Conservation (phyloP, 2,797 vertebrate species). For the Microcaecilia unicolor region DNA sequence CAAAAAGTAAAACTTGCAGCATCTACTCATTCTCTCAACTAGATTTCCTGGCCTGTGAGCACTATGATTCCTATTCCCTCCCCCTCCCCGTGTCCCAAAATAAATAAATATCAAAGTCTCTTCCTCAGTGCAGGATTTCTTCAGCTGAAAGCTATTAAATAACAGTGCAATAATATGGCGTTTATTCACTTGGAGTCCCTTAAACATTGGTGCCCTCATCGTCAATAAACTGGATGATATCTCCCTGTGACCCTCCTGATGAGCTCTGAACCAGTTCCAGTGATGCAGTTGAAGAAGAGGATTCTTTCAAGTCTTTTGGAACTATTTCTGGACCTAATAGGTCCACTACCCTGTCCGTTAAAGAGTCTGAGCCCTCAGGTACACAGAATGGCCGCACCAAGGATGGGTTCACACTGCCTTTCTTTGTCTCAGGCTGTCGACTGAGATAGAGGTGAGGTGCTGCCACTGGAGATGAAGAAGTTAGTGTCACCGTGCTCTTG, state of each 20-base stretch:
- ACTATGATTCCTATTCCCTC: too few species aligned
- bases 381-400: constrained; percentile 13
- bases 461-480: constrained; percentile 47
- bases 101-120: too few species aligned
- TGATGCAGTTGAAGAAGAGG: not conserved
- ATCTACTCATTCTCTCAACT: not conserved
- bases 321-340: constrained; percentile 1
- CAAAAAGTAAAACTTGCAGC: too few species aligned
- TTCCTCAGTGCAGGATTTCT: too few species aligned
- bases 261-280: constrained; percentile 63
- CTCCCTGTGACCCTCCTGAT: constrained; percentile 28
- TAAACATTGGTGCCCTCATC: constrained; percentile 62
- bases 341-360: constrained; percentile 6
- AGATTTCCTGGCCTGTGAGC: too few species aligned
- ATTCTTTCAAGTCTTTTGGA: constrained; percentile 4
- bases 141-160: too few species aligned
- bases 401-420: not conserved
- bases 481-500: constrained; percentile 49
- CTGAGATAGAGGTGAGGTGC: constrained; percentile 48
- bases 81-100: too few species aligned
- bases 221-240: constrained; percentile 68
- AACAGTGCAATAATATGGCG: too few species aligned
- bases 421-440: constrained; percentile 23
- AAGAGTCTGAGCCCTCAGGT: constrained; percentile 6
- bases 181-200: not conserved